A percentile compares a stretch with the other conserved stretches of the same genome.
phyloP scores from a whole-genome alignment of 2,888 invertebrate genomes.

The Morinoia aosen region DNA sequence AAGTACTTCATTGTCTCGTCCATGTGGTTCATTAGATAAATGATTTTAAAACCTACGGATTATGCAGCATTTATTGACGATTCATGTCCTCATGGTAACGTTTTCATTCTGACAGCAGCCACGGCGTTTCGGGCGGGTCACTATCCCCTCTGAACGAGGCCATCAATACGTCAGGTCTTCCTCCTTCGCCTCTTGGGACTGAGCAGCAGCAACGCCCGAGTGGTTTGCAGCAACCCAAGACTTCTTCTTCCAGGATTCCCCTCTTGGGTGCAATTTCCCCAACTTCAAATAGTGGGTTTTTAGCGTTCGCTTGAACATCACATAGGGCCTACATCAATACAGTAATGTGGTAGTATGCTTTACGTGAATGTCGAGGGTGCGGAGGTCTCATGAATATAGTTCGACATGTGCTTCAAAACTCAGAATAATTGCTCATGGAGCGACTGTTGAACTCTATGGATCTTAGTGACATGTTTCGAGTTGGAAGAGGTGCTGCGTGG shows the following conservation, averaged over 20 bases:
- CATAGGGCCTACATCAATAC: neutral
- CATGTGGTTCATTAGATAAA: neutral
- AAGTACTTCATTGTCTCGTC: neutral
- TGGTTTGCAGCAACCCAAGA: constrained; percentile 21
- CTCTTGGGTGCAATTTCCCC: neutral
- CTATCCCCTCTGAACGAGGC: constrained; percentile 29
- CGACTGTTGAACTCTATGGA: neutral
- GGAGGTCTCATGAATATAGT: neutral
- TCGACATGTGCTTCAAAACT: neutral
- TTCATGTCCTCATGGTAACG: neutral
- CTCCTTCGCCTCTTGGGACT: neutral
- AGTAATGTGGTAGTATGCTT: neutral
- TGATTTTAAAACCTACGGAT: neutral
- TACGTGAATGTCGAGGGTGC: neutral
- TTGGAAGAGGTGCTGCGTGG: neutral
- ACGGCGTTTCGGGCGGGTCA: neutral
- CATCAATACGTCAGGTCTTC: constrained; percentile 43
- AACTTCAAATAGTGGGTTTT: neutral
- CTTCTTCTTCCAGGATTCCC: constrained; percentile 34
- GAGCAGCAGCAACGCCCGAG: neutral
- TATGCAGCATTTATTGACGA: neutral
- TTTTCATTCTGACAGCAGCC: neutral
- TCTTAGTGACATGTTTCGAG: neutral
- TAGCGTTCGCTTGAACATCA: neutral
- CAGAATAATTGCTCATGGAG: neutral